These are phyloP conservation scores for Brachypalpus laphriformis DNA, from an alignment of 2,888 invertebrate species.

Conservation along the genomic window DNA sequence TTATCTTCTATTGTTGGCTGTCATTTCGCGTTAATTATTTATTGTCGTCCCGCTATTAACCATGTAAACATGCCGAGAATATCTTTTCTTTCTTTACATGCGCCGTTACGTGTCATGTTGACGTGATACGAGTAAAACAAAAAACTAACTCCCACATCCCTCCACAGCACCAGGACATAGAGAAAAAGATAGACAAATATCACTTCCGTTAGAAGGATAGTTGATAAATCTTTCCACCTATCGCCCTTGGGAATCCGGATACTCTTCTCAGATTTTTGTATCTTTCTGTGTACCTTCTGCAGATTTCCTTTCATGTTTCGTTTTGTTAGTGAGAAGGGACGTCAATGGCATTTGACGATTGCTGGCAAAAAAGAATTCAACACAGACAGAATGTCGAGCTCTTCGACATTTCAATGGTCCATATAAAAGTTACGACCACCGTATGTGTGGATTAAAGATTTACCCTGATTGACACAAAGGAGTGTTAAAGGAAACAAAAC, in stretches of 20 bases:
- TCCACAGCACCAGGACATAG: neutral
- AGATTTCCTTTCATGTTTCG: neutral
- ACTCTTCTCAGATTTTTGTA: neutral
- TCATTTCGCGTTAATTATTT: slow-evolving; percentile 55
- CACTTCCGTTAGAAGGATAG: slow-evolving; percentile 19
- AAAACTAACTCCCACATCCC: neutral
- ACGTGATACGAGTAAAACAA: neutral
- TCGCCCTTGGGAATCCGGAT: slow-evolving; percentile 35
- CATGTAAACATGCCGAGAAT: slow-evolving; percentile 28
- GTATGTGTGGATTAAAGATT: slow-evolving; percentile 41
- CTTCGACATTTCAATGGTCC: slow-evolving; percentile 19
- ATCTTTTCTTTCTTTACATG: slow-evolving; percentile 26
- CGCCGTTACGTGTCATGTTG: slow-evolving; percentile 34
- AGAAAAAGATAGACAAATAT: neutral
- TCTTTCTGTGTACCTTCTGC: neutral
- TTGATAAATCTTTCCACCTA: slow-evolving; percentile 27
- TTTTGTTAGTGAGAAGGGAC: slow-evolving; percentile 9
- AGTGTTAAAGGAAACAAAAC: slow-evolving; percentile 29
- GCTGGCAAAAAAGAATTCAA: slow-evolving; percentile 12
- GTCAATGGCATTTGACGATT: slow-evolving; percentile 40
- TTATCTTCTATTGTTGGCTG: slow-evolving; percentile 30
- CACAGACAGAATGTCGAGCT: neutral
- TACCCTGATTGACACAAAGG: slow-evolving; percentile 52
- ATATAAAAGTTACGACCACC: slow-evolving; percentile 12
- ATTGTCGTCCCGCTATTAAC: slow-evolving; percentile 15